A percentile compares a stretch with the other conserved stretches of the same genome.
These are phyloP conservation scores for Drymodes brunneopygia DNA, from an alignment of 2,113 vertebrate species.

Conservation along the genomic window DNA sequence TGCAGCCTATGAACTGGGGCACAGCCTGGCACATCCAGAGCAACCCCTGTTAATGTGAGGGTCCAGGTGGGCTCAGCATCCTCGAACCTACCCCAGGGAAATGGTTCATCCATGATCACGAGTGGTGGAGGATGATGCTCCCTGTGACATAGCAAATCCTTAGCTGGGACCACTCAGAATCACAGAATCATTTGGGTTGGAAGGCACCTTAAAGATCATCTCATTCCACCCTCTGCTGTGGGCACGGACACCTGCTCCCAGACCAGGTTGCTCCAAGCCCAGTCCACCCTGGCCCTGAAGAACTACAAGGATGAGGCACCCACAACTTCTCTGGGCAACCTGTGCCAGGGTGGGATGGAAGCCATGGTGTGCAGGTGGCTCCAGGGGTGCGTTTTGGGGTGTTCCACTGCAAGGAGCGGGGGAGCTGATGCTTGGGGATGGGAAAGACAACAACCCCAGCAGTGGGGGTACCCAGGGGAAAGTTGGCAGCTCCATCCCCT, in stretches of 20 bases:
- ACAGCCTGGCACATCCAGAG: neutral
- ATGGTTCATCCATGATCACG: neutral
- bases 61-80: neutral
- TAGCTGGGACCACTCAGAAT: neutral
- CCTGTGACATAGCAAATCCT: neutral
- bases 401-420: neutral
- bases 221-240: neutral
- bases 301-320: neutral
- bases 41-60: accelerated
- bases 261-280: neutral
- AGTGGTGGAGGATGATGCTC: neutral
- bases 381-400: neutral
- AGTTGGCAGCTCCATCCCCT: neutral
- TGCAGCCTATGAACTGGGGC: accelerated
- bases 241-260: neutral
- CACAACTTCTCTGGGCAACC: neutral
- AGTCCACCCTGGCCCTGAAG: neutral
- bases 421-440: neutral
- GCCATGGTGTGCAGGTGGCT: neutral
- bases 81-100: neutral
- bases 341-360: neutral
- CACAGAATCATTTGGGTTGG: neutral
- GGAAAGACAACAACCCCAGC: neutral
- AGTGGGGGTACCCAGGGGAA: neutral
- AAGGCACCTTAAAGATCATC: neutral